phyloP scores from a whole-genome alignment of 2,113 vertebrate species.

The Callipepla californica region DNA sequence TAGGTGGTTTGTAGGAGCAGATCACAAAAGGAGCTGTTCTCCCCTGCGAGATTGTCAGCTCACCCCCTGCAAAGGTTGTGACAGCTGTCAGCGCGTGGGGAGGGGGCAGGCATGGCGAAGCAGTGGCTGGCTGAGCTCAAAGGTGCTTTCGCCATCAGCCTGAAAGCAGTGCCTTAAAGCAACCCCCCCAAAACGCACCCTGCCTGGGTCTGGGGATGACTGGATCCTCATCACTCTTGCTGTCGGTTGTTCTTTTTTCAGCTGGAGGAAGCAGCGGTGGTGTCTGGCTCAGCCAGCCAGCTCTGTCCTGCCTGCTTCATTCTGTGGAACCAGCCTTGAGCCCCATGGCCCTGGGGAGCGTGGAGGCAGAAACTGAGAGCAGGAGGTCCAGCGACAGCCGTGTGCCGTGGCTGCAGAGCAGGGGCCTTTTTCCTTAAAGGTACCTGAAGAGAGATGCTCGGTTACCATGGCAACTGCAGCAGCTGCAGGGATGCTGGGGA shows the following conservation, averaged over 20 bases:
- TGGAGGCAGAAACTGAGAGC: not conserved
- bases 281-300: not conserved
- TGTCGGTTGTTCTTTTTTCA: not conserved
- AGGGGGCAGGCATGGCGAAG: not conserved
- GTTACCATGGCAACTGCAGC: conserved; percentile 31
- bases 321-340: not conserved
- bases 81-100: not conserved
- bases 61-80: not conserved
- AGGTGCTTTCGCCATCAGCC: not conserved
- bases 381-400: not conserved
- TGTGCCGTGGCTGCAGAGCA: not conserved
- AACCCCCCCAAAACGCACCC: not conserved
- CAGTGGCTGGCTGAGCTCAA: not conserved
- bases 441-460: not conserved
- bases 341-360: not conserved
- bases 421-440: not conserved
- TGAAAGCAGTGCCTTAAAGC: not conserved
- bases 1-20: not conserved
- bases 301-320: not conserved
- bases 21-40: conserved; percentile 2
- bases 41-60: not conserved
- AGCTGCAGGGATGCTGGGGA: not conserved
- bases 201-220: not conserved
- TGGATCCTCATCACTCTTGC: not conserved
- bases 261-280: not conserved